Evolutionary conservation across 2,797 vertebrate species (phyloP), one percentile per base, ranked within the genome.

Genomic region (Urosaurus nigricauda): DNA sequence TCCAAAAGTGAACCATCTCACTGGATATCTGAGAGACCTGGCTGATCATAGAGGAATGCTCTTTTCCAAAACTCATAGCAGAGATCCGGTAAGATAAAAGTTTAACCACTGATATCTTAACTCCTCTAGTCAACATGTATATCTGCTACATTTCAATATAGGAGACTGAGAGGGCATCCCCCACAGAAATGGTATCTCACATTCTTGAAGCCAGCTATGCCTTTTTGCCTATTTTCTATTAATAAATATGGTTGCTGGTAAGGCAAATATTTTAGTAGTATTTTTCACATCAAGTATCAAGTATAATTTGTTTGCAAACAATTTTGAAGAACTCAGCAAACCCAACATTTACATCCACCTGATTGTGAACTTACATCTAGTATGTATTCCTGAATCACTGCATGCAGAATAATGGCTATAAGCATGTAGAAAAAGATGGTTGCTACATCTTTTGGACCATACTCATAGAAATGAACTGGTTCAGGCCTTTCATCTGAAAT

Each of bases 391-490:
- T 98, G 98, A 94, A 98, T 98, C 96, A 98, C 96, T 91, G 97
- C 97, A 83, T 98, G 98, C 88, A 98, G 97, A 92, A 98, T 97
- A 93, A 98, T 96, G 17, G 97, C 97, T 56, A 98, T 96, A 0
- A 98, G 97, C 94, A 98, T 96, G 93, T 98, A 98, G 95, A 98
- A 98, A 95, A 98, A 96, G 88, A 98, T 95, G 1, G 98, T 98
- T n/a, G 97, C 97, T 86, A 97, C 95, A 85, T 98, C 98, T 96
- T 98, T 98, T 21, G 96, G 96, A 58, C 98, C 98, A 32, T 97
- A 98, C 80, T 96, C 97, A 94, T 98, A 98, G 84, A 97, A 94
- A 93, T 97, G 97, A 89, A 97, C 93, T 0, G 96, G 94, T 78
- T 98, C 97, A 32, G 89, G 93, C 91, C 92, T 96, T 78, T 97